phyloP scores from a whole-genome alignment of 1,140 invertebrate species.

The Drosophila orena region DNA sequence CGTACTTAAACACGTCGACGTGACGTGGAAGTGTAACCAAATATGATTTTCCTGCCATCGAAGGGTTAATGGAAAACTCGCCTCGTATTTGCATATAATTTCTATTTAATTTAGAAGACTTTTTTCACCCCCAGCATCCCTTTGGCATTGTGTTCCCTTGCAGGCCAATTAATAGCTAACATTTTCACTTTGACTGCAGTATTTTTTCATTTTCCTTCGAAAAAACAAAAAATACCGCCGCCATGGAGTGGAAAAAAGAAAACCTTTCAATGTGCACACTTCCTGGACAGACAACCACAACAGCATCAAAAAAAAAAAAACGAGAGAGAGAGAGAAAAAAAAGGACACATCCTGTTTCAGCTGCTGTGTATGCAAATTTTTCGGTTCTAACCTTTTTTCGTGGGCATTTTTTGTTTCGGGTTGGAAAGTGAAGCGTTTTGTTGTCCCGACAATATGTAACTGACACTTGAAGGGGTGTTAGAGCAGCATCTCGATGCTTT shows the following conservation, averaged over 20 bases:
- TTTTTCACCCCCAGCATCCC: conserved; percentile 3
- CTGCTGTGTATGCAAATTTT: conserved; percentile 82
- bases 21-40: conserved; percentile 65
- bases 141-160: conserved; percentile 21
- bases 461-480: conserved; percentile 82
- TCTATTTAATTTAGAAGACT: conserved; percentile 66
- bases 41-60: conserved; percentile 51
- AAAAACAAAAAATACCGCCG: conserved; percentile 21
- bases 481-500: conserved; percentile 68
- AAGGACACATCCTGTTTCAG: conserved; percentile 70
- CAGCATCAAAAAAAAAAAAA: conserved; percentile 21
- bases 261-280: conserved; percentile 69
- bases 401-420: conserved; percentile 25
- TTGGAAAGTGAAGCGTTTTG: conserved; percentile 76
- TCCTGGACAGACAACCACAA: conserved; percentile 76
- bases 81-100: conserved; percentile 79
- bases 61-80: conserved; percentile 74
- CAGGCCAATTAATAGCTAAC: conserved; percentile 69
- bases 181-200: conserved; percentile 67
- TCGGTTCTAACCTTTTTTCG: conserved; percentile 69
- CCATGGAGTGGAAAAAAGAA: conserved; percentile 13
- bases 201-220: conserved; percentile 56
- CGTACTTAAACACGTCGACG: conserved; percentile 82
- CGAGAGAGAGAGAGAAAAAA: too few relatives aligned
- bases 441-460: conserved; percentile 82